A percentile compares a stretch with the other conserved stretches of the same genome.
These are phyloP conservation scores for Hippocampus abdominalis DNA, from an alignment of 2,113 vertebrate species.

Conservation along the genomic window DNA sequence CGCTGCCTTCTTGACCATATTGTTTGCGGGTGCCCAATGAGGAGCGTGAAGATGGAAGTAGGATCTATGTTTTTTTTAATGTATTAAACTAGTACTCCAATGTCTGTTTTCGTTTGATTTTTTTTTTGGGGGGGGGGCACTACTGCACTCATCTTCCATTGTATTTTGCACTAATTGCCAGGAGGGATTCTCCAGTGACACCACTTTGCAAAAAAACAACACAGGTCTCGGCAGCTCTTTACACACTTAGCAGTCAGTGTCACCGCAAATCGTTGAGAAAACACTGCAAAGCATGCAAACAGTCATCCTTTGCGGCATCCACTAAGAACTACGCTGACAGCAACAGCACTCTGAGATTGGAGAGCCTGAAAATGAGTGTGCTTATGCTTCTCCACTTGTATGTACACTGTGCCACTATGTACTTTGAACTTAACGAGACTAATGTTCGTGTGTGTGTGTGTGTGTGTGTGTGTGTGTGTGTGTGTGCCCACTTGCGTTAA, in stretches of 20 bases:
- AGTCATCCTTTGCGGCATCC: slow-evolving; percentile 37
- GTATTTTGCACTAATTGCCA: background rate
- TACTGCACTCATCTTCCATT: background rate
- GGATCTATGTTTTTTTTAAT: background rate
- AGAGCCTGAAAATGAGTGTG: too few relatives aligned
- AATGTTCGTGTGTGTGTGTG: too few relatives aligned
- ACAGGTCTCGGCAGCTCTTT: slow-evolving; percentile 24
- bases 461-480: background rate
- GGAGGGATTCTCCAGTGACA: slow-evolving; percentile 23
- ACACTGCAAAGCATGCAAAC: slow-evolving; percentile 17
- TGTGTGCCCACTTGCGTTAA: background rate
- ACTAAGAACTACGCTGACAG: slow-evolving; percentile 57
- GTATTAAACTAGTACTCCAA: background rate
- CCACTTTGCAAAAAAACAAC: slow-evolving; percentile 27
- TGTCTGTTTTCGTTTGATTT: background rate
- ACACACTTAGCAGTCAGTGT: slow-evolving; percentile 38
- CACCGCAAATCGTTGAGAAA: slow-evolving; percentile 30
- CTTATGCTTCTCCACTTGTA: too few relatives aligned
- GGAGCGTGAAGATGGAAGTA: too few relatives aligned
- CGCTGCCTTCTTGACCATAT: too few relatives aligned
- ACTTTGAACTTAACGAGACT: too few relatives aligned
- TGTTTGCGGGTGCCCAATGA: too few relatives aligned
- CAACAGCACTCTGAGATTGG: too few relatives aligned
- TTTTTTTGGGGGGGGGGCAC: background rate
- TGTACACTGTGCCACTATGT: too few relatives aligned